Evolutionary conservation across 23 tunicate species (phyloP).

Genomic region (Halocynthia roretzi): DNA sequence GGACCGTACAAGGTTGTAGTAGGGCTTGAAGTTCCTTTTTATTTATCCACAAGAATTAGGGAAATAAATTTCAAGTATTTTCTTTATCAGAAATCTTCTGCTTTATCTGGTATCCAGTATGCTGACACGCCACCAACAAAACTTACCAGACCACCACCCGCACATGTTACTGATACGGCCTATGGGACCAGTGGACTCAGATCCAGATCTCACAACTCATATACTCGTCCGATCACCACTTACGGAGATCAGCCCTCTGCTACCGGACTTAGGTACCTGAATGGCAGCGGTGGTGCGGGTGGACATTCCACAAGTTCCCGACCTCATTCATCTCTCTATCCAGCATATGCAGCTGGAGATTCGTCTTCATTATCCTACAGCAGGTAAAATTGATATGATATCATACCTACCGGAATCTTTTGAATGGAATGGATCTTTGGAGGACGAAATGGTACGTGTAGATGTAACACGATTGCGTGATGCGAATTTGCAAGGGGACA

Average conservation of each 20-base stretch:
- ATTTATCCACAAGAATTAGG: no score
- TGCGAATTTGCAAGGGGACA: no score
- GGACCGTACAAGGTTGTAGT: background rate
- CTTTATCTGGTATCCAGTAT: background rate
- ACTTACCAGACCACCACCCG: background rate
- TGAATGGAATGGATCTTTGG: no score
- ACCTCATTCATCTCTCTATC: conserved; percentile 6
- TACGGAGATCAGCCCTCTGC: conserved; percentile 28
- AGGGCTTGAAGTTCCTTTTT: no score
- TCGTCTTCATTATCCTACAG: conserved; percentile 1
- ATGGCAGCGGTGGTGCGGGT: background rate
- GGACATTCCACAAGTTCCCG: conserved; percentile 1
- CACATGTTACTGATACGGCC: background rate
- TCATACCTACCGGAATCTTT: no score
- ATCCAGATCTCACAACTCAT: conserved; percentile 11
- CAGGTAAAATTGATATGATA: background rate
- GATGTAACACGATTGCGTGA: no score
- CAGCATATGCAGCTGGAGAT: conserved; percentile 10
- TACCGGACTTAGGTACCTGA: conserved; percentile 9
- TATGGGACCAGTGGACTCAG: background rate
- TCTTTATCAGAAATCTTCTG: no score
- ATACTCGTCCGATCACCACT: conserved; percentile 10
- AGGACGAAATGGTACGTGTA: no score
- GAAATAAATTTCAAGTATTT: no score
- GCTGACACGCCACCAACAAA: conserved; percentile 21